A percentile compares a stretch with the other conserved stretches of the same genome.
phyloP scores from a whole-genome alignment of 2,113 vertebrate species.

The Argyrosomus japonicus region DNA sequence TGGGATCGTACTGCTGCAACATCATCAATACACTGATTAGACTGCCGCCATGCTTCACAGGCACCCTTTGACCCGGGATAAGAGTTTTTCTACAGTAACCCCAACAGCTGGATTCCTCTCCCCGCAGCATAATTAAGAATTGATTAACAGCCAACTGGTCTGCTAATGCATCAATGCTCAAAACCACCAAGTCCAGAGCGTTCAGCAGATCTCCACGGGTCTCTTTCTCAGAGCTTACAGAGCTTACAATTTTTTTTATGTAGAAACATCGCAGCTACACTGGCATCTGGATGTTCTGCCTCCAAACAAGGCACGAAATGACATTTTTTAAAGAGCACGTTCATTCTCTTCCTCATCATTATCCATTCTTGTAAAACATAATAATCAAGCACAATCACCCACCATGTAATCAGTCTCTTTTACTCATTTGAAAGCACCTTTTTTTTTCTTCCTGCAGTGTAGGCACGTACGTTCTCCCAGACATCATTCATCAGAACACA shows the following conservation, averaged over 20 bases:
- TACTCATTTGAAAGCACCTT: slow-evolving; percentile 12
- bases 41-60: slow-evolving; percentile 22
- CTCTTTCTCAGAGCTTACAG: neutral
- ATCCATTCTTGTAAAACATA: slow-evolving; percentile 33
- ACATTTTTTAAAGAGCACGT: slow-evolving; percentile 34
- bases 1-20: slow-evolving; percentile 47
- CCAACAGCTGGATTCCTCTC: slow-evolving; percentile 52
- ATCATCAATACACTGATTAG: slow-evolving; percentile 50
- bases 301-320: slow-evolving; percentile 2
- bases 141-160: slow-evolving; percentile 56
- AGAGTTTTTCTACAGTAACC: slow-evolving; percentile 59
- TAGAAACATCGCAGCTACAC: neutral
- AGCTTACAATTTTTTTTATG: neutral
- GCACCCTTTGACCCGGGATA: slow-evolving; percentile 58
- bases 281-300: neutral
- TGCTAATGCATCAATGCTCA: slow-evolving; percentile 23
- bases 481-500: neutral
- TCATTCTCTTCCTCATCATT: slow-evolving; percentile 14
- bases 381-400: slow-evolving; percentile 40
- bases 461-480: neutral
- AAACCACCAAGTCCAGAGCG: neutral
- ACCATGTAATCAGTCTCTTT: slow-evolving; percentile 38
- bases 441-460: slow-evolving; percentile 1
- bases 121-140: slow-evolving; percentile 62
- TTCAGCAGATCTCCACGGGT: neutral